phyloP scores from a whole-genome alignment of 2,888 invertebrate species.

The Thereva nobilitata region DNA sequence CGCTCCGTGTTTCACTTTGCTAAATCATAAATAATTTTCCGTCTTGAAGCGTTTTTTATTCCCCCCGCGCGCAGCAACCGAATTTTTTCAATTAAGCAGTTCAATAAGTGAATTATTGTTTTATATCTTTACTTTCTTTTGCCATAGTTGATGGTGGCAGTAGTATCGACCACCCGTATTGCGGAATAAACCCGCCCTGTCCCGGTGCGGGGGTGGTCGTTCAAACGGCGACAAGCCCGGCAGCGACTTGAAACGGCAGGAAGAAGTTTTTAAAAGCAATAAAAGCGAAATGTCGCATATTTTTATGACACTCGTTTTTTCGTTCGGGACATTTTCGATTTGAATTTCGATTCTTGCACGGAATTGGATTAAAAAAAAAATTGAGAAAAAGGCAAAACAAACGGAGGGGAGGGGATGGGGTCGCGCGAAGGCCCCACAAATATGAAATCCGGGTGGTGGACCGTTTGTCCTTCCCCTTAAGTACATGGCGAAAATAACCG shows the following conservation, averaged over 20 bases:
- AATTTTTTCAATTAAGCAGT: constrained; percentile 42
- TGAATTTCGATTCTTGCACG: constrained; percentile 30
- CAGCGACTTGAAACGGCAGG: constrained; percentile 36
- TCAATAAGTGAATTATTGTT: constrained; percentile 42
- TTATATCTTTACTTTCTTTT: constrained; percentile 36
- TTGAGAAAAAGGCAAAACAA: background rate
- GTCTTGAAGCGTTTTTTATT: constrained; percentile 14
- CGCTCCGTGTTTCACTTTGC: background rate
- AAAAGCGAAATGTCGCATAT: constrained; percentile 60
- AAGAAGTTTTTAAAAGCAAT: constrained; percentile 57
- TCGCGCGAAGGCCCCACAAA: too few relatives aligned
- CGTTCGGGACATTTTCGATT: constrained; percentile 24
- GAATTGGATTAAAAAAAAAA: constrained; percentile 27
- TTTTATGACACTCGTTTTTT: constrained; percentile 54
- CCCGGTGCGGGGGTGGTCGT: background rate
- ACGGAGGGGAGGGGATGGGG: background rate
- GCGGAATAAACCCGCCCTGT: constrained; percentile 17
- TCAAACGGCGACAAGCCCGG: constrained; percentile 11
- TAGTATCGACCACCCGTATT: constrained; percentile 3
- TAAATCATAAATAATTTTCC: constrained; percentile 30
- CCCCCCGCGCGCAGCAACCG: background rate
- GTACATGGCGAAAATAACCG: too few relatives aligned
- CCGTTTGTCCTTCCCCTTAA: too few relatives aligned
- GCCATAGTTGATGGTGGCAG: background rate
- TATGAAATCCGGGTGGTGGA: too few relatives aligned